Evolutionary conservation across 2,113 vertebrate species (phyloP).

Genomic region (Actenoides hombroni): DNA sequence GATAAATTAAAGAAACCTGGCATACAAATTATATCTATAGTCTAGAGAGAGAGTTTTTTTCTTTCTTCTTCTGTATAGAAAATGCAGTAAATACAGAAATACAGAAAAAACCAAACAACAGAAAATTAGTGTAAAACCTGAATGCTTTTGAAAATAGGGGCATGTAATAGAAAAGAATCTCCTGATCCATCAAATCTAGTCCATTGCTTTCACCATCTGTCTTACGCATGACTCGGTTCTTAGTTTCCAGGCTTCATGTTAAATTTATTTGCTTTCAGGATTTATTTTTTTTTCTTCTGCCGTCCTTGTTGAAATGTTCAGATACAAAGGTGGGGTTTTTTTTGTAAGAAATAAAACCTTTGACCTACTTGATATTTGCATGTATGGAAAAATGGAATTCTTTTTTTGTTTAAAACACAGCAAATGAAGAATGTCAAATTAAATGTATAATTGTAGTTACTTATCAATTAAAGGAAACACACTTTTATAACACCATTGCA

Average conservation of each 20-base stretch:
- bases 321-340: neutral
- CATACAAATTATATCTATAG: neutral
- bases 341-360: neutral
- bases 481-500: neutral
- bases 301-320: neutral
- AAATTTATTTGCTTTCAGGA: neutral
- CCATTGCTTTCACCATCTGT: neutral
- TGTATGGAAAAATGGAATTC: neutral
- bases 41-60: neutral
- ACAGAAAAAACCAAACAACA: neutral
- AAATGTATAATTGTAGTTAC: neutral
- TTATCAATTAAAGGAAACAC: neutral
- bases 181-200: neutral
- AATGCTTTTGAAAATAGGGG: neutral
- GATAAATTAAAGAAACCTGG: neutral
- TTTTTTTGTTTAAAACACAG: neutral
- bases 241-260: neutral
- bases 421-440: neutral
- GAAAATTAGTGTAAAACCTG: neutral
- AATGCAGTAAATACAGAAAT: neutral
- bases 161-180: neutral
- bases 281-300: neutral
- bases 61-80: neutral
- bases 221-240: neutral
- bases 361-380: neutral